phyloP scores from a whole-genome alignment of 2,113 vertebrate species.

The Pituophis catenifer region DNA sequence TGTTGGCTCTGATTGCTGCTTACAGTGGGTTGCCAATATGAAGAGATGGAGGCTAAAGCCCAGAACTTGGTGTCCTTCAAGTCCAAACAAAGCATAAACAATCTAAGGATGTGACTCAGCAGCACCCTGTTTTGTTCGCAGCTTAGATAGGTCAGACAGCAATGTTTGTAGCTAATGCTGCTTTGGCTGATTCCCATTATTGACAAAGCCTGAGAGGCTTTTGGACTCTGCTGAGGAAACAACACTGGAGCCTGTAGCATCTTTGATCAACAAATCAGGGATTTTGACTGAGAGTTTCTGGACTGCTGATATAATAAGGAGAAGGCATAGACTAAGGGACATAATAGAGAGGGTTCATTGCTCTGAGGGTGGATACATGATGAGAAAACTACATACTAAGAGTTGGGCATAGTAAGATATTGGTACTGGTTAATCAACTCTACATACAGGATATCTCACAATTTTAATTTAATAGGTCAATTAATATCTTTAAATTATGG shows the following conservation, averaged over 20 bases:
- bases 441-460: not conserved
- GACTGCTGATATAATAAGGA: not conserved
- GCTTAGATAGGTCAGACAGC: constrained; percentile 1
- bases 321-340: not conserved
- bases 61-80: not conserved
- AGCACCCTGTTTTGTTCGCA: constrained; percentile 22
- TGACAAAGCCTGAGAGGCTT: constrained; percentile 3
- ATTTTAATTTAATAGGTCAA: not conserved
- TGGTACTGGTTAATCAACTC: not conserved
- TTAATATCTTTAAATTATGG: not conserved
- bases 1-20: constrained; percentile 1
- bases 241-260: not conserved
- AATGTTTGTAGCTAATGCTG: constrained; percentile 15
- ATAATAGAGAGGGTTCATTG: not conserved
- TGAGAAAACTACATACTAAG: not conserved
- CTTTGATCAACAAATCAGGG: not conserved
- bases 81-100: constrained; percentile 13
- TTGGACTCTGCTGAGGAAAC: not conserved
- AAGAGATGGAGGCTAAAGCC: not conserved
- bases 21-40: not conserved
- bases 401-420: not conserved
- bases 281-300: not conserved
- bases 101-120: constrained; percentile 19
- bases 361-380: not conserved
- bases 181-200: constrained; percentile 4